Evolutionary conservation across 2,797 vertebrate genomes (phyloP).

Genomic region (Jordanella pulchra): DNA sequence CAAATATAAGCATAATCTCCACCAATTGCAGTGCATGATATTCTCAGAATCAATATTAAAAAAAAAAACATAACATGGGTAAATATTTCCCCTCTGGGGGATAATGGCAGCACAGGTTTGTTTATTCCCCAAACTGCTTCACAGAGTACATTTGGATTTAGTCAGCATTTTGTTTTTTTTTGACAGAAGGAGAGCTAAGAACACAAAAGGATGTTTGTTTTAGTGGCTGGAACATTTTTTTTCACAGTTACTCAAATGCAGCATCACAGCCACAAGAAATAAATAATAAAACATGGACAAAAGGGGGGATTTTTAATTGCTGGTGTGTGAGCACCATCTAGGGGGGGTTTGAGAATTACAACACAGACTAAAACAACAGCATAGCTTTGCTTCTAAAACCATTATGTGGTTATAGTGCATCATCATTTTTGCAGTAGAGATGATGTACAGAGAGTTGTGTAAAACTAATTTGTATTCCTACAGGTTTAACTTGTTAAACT

Average conservation of each 20-base stretch:
- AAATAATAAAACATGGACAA: neutral
- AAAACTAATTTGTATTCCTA: neutral
- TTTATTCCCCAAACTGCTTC: slow-evolving; percentile 8
- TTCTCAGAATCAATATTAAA: neutral
- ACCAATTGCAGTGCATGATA: neutral
- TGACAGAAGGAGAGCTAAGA: slow-evolving; percentile 7
- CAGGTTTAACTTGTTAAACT: neutral
- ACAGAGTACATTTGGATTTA: slow-evolving; percentile 11
- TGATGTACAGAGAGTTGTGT: neutral
- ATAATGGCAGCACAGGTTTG: neutral
- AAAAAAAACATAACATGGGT: neutral
- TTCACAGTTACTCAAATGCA: slow-evolving; percentile 1
- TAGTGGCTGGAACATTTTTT: slow-evolving; percentile 26
- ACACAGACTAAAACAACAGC: neutral
- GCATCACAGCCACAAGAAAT: slow-evolving; percentile 5
- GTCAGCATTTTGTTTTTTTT: slow-evolving; percentile 3
- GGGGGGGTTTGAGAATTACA: slow-evolving; percentile 57
- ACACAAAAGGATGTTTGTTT: slow-evolving; percentile 30
- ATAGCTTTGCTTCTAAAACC: neutral
- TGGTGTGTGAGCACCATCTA: slow-evolving; percentile 70
- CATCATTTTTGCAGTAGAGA: neutral
- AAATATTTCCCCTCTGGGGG: neutral
- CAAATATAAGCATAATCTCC: neutral
- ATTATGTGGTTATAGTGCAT: neutral
- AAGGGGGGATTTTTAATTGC: slow-evolving; percentile 12